Evolutionary conservation across 2,888 invertebrate genomes (phyloP).

Genomic region (Andrena chrysosceles): DNA sequence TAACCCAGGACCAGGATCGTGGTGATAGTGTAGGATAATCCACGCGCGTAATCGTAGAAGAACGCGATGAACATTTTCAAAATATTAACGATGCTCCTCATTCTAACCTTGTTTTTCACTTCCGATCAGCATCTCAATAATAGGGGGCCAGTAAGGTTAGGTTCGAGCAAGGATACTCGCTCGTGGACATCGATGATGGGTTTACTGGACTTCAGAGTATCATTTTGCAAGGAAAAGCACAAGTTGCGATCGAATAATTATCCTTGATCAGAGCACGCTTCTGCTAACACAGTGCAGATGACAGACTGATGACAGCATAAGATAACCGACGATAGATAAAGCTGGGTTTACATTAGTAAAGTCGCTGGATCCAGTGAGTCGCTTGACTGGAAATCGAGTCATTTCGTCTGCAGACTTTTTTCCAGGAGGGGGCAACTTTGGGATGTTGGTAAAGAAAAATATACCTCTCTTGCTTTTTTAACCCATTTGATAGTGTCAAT

Average conservation of each 20-base stretch:
- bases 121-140: conserved; percentile 32
- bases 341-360: no score
- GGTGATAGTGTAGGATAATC: conserved; percentile 72
- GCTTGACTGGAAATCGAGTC: no score
- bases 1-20: conserved; percentile 76
- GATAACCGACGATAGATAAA: no score
- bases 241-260: neutral
- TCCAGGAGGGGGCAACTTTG: no score
- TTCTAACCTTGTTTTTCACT: conserved; percentile 60
- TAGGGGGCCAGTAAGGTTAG: neutral
- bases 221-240: neutral
- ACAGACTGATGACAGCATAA: neutral
- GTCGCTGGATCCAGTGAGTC: no score
- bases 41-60: conserved; percentile 76
- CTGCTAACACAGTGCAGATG: neutral
- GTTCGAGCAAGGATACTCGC: neutral
- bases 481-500: no score
- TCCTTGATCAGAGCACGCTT: neutral
- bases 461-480: no score
- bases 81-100: conserved; percentile 61
- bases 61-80: conserved; percentile 68
- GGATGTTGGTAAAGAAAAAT: no score
- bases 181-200: neutral
- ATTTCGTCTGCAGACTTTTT: no score
- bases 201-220: neutral